phyloP scores from a whole-genome alignment of 1,140 invertebrate species.

The Rhizoglyphus robini region DNA sequence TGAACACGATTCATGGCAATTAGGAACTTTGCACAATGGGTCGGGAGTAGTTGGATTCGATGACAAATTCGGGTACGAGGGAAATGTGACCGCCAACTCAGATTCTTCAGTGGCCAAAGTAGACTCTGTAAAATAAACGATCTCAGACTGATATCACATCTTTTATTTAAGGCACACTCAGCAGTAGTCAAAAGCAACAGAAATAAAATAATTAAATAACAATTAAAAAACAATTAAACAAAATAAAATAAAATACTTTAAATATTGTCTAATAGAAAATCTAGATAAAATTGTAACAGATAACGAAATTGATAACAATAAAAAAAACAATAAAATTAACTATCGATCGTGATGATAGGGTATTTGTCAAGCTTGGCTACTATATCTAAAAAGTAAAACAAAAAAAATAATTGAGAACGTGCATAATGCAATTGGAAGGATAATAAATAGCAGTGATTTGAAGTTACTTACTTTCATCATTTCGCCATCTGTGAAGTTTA shows the following conservation, averaged over 20 bases:
- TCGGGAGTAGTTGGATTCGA: too few species aligned
- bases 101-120: background rate
- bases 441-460: background rate
- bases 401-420: slow-evolving; percentile 7
- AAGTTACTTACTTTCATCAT: slow-evolving; percentile 18
- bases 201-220: background rate
- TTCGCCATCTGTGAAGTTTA: slow-evolving; percentile 11
- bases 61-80: background rate
- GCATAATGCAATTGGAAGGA: background rate
- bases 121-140: background rate
- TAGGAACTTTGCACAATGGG: too few species aligned
- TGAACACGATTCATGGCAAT: background rate
- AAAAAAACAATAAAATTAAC: background rate
- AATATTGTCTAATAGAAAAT: background rate
- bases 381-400: slow-evolving; percentile 6
- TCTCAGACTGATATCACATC: background rate
- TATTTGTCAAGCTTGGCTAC: slow-evolving; percentile 11
- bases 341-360: background rate
- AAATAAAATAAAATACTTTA: background rate
- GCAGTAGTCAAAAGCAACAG: background rate
- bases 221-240: slow-evolving; percentile 7
- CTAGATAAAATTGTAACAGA: background rate
- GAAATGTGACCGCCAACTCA: background rate
- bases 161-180: background rate
- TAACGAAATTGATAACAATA: too few species aligned